Conservation (phyloP, 2,797 vertebrate species). For the Lepidocolaptes lacrymiger region DNA sequence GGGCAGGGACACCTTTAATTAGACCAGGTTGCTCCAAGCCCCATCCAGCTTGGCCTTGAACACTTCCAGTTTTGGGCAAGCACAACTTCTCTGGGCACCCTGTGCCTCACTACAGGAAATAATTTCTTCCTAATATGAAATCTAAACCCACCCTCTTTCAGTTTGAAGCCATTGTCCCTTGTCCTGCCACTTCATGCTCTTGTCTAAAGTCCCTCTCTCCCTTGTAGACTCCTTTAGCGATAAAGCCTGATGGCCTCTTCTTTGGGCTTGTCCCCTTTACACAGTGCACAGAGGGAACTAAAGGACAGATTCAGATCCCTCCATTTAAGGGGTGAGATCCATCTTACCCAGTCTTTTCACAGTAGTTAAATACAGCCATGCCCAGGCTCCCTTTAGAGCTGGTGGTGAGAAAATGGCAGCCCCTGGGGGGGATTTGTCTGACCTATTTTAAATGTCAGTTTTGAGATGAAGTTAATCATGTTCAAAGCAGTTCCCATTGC, state of each 20-base stretch:
- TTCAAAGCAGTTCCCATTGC: background rate
- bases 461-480: background rate
- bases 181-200: background rate
- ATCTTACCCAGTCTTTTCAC: background rate
- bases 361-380: background rate
- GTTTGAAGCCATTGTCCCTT: background rate
- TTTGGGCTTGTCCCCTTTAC: background rate
- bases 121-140: background rate
- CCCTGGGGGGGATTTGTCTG: background rate
- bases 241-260: background rate
- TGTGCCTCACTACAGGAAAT: background rate
- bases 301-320: background rate
- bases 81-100: background rate
- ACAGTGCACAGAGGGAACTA: background rate
- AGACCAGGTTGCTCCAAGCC: background rate
- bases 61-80: background rate
- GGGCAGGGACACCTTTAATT: background rate
- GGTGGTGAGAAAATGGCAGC: background rate
- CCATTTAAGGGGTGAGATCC: background rate
- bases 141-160: background rate
- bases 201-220: background rate
- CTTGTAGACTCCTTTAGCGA: background rate
- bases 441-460: background rate
- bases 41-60: accelerated
- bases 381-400: background rate